Conservation (phyloP, 2,113 vertebrate species). For the Zootoca vivipara region DNA sequence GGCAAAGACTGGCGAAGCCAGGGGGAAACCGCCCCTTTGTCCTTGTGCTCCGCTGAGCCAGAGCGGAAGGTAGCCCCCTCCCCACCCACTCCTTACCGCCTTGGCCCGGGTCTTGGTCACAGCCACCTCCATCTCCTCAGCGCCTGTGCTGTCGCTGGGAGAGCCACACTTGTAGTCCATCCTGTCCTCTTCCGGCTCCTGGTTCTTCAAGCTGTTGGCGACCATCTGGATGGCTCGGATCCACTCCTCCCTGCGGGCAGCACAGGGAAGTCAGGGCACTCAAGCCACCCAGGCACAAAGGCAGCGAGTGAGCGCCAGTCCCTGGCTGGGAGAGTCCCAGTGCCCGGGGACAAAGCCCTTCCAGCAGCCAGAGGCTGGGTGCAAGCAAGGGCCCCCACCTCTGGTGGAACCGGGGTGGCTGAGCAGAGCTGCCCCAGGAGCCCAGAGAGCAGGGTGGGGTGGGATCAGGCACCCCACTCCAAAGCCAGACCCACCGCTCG, state of each 20-base stretch:
- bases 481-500: slow-evolving; percentile 78
- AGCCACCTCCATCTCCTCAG: slow-evolving; percentile 89
- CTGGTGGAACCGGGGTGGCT: too few relatives aligned
- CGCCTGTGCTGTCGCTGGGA: slow-evolving; percentile 75
- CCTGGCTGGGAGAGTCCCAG: neutral
- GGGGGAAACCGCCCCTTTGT: neutral
- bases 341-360: too few relatives aligned
- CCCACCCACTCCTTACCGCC: slow-evolving; percentile 78
- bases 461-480: accelerated
- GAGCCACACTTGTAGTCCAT: slow-evolving; percentile 90
- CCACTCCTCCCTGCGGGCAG: slow-evolving; percentile 86
- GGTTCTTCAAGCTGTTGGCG: slow-evolving; percentile 90
- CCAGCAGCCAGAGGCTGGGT: too few relatives aligned
- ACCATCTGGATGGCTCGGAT: slow-evolving; percentile 91
- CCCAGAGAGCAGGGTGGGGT: too few relatives aligned
- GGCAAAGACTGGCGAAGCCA: too few relatives aligned
- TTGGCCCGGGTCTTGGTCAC: slow-evolving; percentile 85
- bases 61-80: neutral
- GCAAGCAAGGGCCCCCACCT: neutral
- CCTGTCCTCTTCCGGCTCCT: slow-evolving; percentile 76
- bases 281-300: neutral
- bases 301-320: neutral
- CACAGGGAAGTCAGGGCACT: accelerated
- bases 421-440: too few relatives aligned
- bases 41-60: neutral